A percentile compares a stretch with the other conserved stretches of the same genome.
phyloP scores from a whole-genome alignment of 1,140 invertebrate genomes.

The Eumaeus atala region DNA sequence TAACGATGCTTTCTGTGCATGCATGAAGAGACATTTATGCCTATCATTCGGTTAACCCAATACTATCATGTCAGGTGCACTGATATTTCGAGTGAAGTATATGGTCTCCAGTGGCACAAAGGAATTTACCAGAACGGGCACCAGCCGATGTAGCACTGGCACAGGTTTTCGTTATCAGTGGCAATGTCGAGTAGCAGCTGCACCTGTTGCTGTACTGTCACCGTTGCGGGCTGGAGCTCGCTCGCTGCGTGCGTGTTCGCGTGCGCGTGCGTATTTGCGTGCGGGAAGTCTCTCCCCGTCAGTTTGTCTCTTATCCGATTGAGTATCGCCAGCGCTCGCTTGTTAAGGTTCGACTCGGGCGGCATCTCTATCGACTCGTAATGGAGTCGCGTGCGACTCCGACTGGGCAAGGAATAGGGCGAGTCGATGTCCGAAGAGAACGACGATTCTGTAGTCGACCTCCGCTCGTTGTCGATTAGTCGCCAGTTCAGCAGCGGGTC shows the following conservation, averaged over 20 bases:
- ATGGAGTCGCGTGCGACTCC: slow-evolving; percentile 46
- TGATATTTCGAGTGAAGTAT: background rate
- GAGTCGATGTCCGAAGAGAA: slow-evolving; percentile 64
- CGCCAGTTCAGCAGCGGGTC: slow-evolving; percentile 99
- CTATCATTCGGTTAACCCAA: too few species aligned
- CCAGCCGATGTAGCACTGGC: slow-evolving; percentile 99
- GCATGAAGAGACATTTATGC: too few species aligned
- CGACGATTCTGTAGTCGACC: slow-evolving; percentile 51
- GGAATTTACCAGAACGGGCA: slow-evolving; percentile 73
- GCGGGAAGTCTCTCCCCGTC: slow-evolving; percentile 87
- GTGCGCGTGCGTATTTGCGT: slow-evolving; percentile 21
- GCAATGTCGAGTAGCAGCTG: slow-evolving; percentile 96
- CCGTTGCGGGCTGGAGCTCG: slow-evolving; percentile 30
- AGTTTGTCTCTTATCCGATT: slow-evolving; percentile 95
- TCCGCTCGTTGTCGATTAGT: slow-evolving; percentile 73
- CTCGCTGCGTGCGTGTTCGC: background rate
- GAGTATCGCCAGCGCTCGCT: slow-evolving; percentile 93
- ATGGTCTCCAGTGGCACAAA: background rate
- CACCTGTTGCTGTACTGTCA: slow-evolving; percentile 93
- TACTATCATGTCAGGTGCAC: too few species aligned
- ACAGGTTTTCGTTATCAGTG: slow-evolving; percentile 98
- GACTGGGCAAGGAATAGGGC: slow-evolving; percentile 46
- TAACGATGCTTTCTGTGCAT: too few species aligned
- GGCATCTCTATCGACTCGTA: slow-evolving; percentile 54
- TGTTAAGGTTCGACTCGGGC: slow-evolving; percentile 84